Evolutionary conservation across 2,113 vertebrate species (phyloP), one percentile per base, ranked within the genome.

Genomic region (Poeciliopsis retropinna): DNA sequence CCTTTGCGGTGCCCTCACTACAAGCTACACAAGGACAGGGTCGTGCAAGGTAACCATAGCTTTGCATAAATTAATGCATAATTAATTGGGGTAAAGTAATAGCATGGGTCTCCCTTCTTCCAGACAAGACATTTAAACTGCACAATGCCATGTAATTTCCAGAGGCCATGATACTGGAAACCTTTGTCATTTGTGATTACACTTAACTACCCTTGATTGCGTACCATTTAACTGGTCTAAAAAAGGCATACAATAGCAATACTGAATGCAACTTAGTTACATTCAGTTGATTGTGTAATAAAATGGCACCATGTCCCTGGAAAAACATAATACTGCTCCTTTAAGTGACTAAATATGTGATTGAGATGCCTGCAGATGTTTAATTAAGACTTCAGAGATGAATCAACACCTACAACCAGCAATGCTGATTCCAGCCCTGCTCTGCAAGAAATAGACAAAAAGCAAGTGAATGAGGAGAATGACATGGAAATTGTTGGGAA

Each of bases 361-460:
- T 32, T 5, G 9, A 70, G 17, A 71, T 76, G 51, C 62, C 75
- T 70, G 72, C 77, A 91, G 78, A 91, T 93, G 89, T 92, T 92
- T 93, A 92, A 93, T 93, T 91, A 90, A 93, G 86, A 88, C 77
- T 73, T 67, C 31, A 81, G 84, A 82, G 78, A 84, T 91, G 87
- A 91, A 77, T 91, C 89, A 90, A 75, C 70, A 73, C 67, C 85
- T 87, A 75, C 87, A 83, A 67, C 73, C 76, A 85, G 60, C 39
- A 67, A 70, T 70, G 80, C 70, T 82, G 73, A 89, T 76, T 86
- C 70, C 78, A 82, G 32, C 78, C 73, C 68, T 67, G 10, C 79
- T 80, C 22, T 76, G 19, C 60, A 72, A 78, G 51, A 74, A 34
- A 72, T 28, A 82, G 13, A 65, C 22, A 60, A 44, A 39, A 27